Percentiles rank a stretch among this genome's conserved stretches.
Conservation (phyloP, 2,113 vertebrate genomes). For the Cyanoramphus novaezelandiae region DNA sequence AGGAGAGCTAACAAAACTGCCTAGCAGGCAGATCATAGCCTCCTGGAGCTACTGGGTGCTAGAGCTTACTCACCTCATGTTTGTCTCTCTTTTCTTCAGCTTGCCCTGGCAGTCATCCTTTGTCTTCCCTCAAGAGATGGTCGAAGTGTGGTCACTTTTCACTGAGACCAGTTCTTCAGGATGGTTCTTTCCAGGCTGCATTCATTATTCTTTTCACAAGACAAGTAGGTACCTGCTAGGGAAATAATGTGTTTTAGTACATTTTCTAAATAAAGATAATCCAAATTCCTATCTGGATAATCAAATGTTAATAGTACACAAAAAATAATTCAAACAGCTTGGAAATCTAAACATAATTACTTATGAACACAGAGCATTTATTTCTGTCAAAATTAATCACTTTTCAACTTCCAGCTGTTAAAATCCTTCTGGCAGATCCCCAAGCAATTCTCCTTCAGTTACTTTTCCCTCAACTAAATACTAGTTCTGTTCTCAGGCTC, state of each 20-base stretch:
- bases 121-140: background rate
- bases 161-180: background rate
- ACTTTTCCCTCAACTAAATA: conserved; percentile 76
- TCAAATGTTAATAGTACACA: conserved; percentile 71
- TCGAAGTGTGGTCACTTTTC: background rate
- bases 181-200: background rate
- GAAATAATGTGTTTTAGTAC: background rate
- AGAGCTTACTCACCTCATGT: background rate
- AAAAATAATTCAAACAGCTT: conserved; percentile 65
- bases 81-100: background rate
- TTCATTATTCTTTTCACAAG: background rate
- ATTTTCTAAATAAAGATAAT: background rate
- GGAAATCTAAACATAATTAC: conserved; percentile 79
- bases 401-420: conserved; percentile 81
- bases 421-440: conserved; percentile 77
- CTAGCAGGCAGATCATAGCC: background rate
- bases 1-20: background rate
- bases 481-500: conserved; percentile 66
- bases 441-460: conserved; percentile 75
- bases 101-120: background rate
- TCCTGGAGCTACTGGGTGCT: background rate
- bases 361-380: conserved; percentile 74
- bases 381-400: conserved; percentile 82
- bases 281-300: conserved; percentile 60
- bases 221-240: background rate